Evolutionary conservation across 1,140 invertebrate genomes (phyloP).

Genomic region (Cydia fagiglandana): DNA sequence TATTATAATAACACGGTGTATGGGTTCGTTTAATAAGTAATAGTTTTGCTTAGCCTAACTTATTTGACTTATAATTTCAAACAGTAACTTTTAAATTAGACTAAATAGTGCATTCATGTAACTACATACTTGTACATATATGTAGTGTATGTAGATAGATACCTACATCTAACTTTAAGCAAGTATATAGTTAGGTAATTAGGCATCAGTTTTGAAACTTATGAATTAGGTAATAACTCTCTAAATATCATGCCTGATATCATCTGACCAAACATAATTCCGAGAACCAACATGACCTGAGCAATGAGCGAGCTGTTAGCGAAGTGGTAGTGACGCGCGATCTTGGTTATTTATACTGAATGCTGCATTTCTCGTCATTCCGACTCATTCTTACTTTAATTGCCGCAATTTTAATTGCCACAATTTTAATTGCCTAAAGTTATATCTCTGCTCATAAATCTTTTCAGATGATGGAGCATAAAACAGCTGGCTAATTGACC

Average conservation of each 20-base stretch:
- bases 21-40: too few relatives aligned
- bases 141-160: too few relatives aligned
- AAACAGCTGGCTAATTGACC: not conserved
- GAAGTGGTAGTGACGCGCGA: not conserved
- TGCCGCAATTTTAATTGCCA: not conserved
- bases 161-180: too few relatives aligned
- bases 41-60: too few relatives aligned
- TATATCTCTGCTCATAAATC: conserved; percentile 8
- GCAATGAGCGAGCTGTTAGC: not conserved
- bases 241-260: not conserved
- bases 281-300: not conserved
- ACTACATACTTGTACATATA: too few relatives aligned
- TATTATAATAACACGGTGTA: too few relatives aligned
- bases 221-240: not conserved
- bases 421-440: not conserved
- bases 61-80: too few relatives aligned
- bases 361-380: not conserved
- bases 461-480: not conserved
- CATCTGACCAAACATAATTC: not conserved
- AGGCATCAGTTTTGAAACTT: not conserved
- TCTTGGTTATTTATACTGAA: not conserved
- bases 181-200: too few relatives aligned
- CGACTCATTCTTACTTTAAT: conserved; percentile 7
- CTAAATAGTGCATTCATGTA: too few relatives aligned
- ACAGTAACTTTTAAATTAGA: too few relatives aligned